Conservation (phyloP, 2,888 invertebrate genomes). For the Scaptomyza polygonia region DNA sequence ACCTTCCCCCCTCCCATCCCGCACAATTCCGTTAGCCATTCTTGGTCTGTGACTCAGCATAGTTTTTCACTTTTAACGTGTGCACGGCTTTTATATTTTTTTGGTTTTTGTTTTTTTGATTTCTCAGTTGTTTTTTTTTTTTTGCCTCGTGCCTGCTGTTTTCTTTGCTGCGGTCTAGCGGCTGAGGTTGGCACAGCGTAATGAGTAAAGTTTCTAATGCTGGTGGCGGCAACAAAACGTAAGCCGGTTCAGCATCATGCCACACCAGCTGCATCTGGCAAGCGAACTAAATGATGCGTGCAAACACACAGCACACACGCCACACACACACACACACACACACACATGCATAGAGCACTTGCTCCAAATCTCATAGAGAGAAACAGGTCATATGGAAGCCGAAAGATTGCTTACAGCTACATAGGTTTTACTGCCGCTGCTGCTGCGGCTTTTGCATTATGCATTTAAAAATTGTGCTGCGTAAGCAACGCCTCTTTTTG, state of each 20-base stretch:
- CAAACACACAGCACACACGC: too few relatives aligned
- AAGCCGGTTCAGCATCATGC: constrained; percentile 41
- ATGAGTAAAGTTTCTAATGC: constrained; percentile 81
- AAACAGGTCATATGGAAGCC: constrained; percentile 55
- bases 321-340: neutral
- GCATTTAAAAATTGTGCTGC: constrained; percentile 72
- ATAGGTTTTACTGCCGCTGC: neutral
- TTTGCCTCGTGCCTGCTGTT: constrained; percentile 2
- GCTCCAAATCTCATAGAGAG: constrained; percentile 29
- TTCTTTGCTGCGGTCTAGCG: constrained; percentile 66
- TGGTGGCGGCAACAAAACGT: constrained; percentile 69
- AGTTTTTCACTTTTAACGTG: constrained; percentile 76
- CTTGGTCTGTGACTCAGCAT: constrained; percentile 68
- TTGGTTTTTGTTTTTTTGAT: constrained; percentile 1
- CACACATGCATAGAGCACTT: neutral
- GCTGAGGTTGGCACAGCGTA: constrained; percentile 73
- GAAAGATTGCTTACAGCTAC: constrained; percentile 26
- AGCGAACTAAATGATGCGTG: constrained; percentile 66
- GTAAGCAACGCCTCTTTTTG: constrained; percentile 61
- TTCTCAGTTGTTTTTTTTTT: constrained; percentile 33
- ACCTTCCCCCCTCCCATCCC: constrained; percentile 1
- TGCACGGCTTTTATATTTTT: constrained; percentile 26
- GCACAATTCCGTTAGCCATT: constrained; percentile 26
- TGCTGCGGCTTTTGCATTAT: constrained; percentile 51
- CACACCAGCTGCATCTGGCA: constrained; percentile 33